Percentiles rank a stretch among this genome's conserved stretches.
phyloP scores from a whole-genome alignment of 2,113 vertebrate genomes.

The Dermatemys mawii region DNA sequence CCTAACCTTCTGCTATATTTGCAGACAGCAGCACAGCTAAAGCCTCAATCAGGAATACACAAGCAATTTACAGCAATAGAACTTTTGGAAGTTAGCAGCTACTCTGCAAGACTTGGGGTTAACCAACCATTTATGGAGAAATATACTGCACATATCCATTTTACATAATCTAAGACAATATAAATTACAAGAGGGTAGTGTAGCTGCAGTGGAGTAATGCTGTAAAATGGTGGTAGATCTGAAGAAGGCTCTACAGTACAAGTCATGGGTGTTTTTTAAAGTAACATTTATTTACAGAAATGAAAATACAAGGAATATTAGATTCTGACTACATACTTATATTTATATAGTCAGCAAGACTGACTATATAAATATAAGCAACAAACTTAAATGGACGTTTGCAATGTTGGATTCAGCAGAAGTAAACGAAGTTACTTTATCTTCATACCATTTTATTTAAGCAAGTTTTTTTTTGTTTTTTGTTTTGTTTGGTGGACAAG shows the following conservation, averaged over 20 bases:
- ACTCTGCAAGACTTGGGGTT: not conserved
- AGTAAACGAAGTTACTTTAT: not conserved
- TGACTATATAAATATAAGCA: accelerated
- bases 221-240: not conserved
- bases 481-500: not conserved
- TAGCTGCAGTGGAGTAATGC: not conserved
- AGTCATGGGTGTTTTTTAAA: not conserved
- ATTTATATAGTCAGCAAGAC: not conserved
- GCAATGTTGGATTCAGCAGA: not conserved
- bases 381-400: not conserved
- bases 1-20: too few relatives aligned
- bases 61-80: not conserved
- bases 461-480: not conserved
- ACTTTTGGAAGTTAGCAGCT: not conserved
- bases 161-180: not conserved
- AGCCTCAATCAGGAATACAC: not conserved
- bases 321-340: not conserved
- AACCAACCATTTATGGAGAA: not conserved
- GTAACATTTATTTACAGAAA: not conserved
- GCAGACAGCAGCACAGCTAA: not conserved
- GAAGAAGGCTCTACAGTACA: too few relatives aligned
- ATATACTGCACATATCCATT: not conserved
- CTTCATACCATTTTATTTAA: not conserved
- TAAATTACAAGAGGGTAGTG: not conserved
- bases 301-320: not conserved